Conservation (phyloP, 2,113 vertebrate genomes). For the Shinisaurus crocodilurus region DNA sequence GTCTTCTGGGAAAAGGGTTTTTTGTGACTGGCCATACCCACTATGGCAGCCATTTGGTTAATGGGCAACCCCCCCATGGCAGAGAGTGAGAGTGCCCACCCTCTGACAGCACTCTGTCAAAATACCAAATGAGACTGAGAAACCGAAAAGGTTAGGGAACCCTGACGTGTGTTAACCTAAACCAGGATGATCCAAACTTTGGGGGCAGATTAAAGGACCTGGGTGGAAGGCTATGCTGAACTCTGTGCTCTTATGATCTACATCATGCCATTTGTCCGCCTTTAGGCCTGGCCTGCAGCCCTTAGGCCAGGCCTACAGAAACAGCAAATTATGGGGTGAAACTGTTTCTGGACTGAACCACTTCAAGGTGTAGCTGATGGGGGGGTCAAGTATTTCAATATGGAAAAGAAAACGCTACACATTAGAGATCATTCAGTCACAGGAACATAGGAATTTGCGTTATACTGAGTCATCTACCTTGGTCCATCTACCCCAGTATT, state of each 20-base stretch:
- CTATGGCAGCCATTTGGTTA: too few species aligned
- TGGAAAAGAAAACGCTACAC: not conserved
- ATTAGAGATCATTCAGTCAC: too few species aligned
- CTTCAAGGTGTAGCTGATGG: not conserved
- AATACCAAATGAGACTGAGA: too few species aligned
- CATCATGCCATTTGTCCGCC: not conserved
- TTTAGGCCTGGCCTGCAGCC: not conserved
- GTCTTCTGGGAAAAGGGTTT: too few species aligned
- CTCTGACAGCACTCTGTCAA: too few species aligned
- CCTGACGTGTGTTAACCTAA: conserved; percentile 74
- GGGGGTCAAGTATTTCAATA: not conserved
- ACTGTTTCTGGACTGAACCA: not conserved
- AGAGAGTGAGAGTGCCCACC: too few species aligned
- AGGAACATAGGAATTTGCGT: too few species aligned
- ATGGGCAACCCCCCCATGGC: too few species aligned
- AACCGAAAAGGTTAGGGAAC: conserved; percentile 8
- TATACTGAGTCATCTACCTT: too few species aligned
- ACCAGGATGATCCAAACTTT: conserved; percentile 60
- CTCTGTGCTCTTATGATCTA: not conserved
- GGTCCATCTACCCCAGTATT: too few species aligned
- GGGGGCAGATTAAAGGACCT: conserved; percentile 53
- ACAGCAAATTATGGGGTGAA: not conserved
- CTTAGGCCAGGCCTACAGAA: too few species aligned
- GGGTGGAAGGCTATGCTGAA: not conserved
- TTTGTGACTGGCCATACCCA: too few species aligned